These are phyloP conservation scores for Darevskia mixta DNA, from an alignment of 2,797 vertebrate genomes.

Conservation along the genomic window DNA sequence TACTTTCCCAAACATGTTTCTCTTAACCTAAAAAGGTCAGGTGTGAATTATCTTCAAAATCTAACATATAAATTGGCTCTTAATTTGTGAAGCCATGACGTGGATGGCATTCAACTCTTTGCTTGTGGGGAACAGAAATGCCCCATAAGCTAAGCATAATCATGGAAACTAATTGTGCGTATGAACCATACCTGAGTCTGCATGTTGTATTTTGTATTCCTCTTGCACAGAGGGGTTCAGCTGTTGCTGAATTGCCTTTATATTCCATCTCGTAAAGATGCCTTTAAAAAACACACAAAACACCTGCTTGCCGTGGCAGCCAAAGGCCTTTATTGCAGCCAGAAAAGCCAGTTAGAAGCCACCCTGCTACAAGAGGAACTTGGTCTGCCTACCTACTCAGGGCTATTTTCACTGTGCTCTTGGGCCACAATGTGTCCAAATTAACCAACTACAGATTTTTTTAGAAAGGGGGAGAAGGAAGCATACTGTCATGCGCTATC, in stretches of 20 bases:
- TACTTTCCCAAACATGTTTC: no score
- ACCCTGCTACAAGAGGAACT: not conserved
- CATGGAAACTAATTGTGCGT: not conserved
- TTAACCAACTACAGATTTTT: not conserved
- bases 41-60: no score
- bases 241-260: constrained; percentile 1
- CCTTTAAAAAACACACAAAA: not conserved
- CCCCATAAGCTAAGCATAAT: not conserved
- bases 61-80: no score
- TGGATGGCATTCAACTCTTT: not conserved
- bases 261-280: not conserved
- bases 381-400: not conserved
- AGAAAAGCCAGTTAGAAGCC: not conserved
- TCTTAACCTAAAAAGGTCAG: no score
- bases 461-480: not conserved
- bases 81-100: no score
- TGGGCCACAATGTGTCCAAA: not conserved
- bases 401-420: not conserved
- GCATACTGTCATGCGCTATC: not conserved
- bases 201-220: not conserved
- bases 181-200: not conserved
- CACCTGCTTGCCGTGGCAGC: not conserved
- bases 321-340: not conserved
- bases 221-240: not conserved
- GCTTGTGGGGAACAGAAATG: not conserved